A percentile compares a stretch with the other conserved stretches of the same genome.
Evolutionary conservation across 2,797 vertebrate species (phyloP).

Genomic region (Pangasius macronema): DNA sequence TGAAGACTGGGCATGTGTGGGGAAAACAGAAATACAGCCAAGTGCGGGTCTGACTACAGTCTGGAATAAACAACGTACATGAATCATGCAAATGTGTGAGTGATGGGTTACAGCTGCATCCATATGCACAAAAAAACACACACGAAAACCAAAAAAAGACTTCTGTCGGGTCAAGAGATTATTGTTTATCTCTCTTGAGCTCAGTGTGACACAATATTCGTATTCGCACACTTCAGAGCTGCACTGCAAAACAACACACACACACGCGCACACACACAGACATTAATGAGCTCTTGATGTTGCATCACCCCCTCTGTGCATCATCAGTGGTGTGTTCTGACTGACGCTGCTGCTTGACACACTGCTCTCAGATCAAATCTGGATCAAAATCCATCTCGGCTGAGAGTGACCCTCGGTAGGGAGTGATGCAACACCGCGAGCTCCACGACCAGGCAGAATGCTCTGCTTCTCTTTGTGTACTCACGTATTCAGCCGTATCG

Average conservation of each 20-base stretch:
- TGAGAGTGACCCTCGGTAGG: conserved; percentile 14
- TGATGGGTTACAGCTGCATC: conserved; percentile 22
- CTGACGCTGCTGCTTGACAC: conserved; percentile 4
- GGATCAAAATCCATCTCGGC: conserved; percentile 4
- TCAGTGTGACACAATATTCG: conserved; percentile 21
- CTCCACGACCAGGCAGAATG: conserved; percentile 55
- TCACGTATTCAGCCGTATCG: conserved; percentile 98
- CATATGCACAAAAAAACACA: conserved; percentile 17
- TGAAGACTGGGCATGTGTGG: conserved; percentile 12
- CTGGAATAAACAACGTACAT: conserved; percentile 6
- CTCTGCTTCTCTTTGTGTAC: conserved; percentile 70
- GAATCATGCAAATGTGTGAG: conserved; percentile 34
- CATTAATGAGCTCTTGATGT: conserved; percentile 66
- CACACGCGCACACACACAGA: conserved; percentile 10
- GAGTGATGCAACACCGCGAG: conserved; percentile 74
- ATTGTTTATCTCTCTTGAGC: conserved; percentile 5
- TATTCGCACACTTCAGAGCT: conserved; percentile 31
- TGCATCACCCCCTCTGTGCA: conserved; percentile 71
- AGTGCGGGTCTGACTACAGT: background rate
- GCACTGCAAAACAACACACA: conserved; percentile 41
- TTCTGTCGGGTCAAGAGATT: conserved; percentile 31
- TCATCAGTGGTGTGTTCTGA: conserved; percentile 32
- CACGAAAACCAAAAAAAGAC: background rate
- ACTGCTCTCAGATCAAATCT: conserved; percentile 24
- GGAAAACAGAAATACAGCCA: background rate